phyloP scores from a whole-genome alignment of 2,888 invertebrate species.

The Scaptomyza tumidula region DNA sequence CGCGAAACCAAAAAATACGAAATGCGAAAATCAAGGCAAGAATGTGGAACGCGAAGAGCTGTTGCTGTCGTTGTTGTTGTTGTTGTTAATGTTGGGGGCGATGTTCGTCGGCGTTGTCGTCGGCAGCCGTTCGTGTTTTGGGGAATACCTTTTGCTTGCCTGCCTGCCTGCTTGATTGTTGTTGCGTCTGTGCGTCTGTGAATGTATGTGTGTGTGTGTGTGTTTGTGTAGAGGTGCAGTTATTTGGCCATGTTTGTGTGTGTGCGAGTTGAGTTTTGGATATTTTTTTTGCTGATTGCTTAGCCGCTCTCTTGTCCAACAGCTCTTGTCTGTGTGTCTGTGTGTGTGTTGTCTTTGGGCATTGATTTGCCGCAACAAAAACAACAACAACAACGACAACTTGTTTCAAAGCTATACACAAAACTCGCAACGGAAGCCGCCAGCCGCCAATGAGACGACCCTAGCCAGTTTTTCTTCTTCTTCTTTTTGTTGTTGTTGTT shows the following conservation, averaged over 20 bases:
- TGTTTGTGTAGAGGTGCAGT: constrained; percentile 61
- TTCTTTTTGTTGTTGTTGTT: constrained; percentile 2
- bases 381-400: constrained; percentile 45
- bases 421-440: constrained; percentile 72
- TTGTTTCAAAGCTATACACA: constrained; percentile 63
- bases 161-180: constrained; percentile 15
- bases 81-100: constrained; percentile 53
- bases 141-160: constrained; percentile 73
- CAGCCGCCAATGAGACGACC: constrained; percentile 73
- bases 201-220: constrained; percentile 21
- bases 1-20: constrained; percentile 46
- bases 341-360: constrained; percentile 40
- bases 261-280: constrained; percentile 29
- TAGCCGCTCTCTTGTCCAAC: constrained; percentile 53
- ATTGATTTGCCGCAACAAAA: constrained; percentile 62
- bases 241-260: constrained; percentile 65
- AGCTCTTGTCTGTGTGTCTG: constrained; percentile 2
- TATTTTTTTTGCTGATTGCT: constrained; percentile 33
- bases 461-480: constrained; percentile 49
- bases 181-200: constrained; percentile 13
- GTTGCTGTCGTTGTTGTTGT: constrained; percentile 21
- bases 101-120: constrained; percentile 50
- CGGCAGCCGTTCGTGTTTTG: constrained; percentile 69
- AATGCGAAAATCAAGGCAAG: constrained; percentile 60
- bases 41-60: constrained; percentile 73